Evolutionary conservation across 2,113 vertebrate genomes (phyloP).

Genomic region (Formicarius rufipectus): DNA sequence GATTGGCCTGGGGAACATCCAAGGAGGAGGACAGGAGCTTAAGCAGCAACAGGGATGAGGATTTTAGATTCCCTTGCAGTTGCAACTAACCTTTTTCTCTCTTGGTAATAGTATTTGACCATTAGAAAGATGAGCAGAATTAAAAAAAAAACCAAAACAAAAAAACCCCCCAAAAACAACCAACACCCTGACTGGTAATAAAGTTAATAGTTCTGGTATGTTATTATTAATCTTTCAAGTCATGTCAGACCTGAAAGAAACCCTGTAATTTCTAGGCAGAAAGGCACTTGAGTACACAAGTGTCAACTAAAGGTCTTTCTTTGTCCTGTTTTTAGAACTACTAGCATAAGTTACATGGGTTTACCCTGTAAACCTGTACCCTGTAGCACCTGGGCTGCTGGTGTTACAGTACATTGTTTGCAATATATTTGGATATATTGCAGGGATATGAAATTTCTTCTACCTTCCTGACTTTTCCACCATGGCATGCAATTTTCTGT

Average conservation of each 20-base stretch:
- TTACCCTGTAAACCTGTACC: too few species aligned
- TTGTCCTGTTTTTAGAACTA: background rate
- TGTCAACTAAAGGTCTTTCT: background rate
- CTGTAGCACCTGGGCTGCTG: too few species aligned
- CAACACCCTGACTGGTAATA: background rate
- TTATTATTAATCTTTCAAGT: slow-evolving; percentile 28
- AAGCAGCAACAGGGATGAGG: background rate
- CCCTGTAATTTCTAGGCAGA: background rate
- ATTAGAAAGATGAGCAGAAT: slow-evolving; percentile 33
- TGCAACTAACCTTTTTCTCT: background rate
- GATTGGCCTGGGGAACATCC: background rate
- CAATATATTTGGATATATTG: background rate
- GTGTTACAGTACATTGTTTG: background rate
- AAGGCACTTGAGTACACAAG: background rate
- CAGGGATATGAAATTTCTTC: background rate
- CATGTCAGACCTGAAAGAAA: background rate
- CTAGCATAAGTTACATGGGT: background rate
- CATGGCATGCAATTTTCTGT: background rate
- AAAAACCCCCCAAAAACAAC: too few species aligned
- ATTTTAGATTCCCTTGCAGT: background rate
- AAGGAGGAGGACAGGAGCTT: background rate
- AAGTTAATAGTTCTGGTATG: background rate
- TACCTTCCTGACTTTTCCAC: background rate
- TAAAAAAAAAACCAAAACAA: background rate
- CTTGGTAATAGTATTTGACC: background rate